These are phyloP conservation scores for Prosapia bicincta DNA, from an alignment of 2,888 invertebrate genomes.

Conservation along the genomic window DNA sequence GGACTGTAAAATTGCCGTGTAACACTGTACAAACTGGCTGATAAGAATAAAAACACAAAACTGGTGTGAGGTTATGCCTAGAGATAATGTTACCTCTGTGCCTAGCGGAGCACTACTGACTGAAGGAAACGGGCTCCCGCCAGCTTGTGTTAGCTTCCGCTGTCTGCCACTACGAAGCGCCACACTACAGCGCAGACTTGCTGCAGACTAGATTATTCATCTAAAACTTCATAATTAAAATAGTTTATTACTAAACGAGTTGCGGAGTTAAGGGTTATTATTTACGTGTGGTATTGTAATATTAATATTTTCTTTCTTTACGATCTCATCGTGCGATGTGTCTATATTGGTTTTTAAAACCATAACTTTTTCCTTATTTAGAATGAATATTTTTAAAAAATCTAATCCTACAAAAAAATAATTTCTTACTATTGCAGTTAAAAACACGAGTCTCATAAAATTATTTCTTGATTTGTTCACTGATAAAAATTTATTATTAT, in stretches of 20 bases:
- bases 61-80: conserved; percentile 3
- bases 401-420: too few species aligned
- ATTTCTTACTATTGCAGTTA: too few species aligned
- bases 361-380: too few species aligned
- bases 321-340: too few species aligned
- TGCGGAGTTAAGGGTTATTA: neutral
- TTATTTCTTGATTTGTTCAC: too few species aligned
- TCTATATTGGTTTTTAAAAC: too few species aligned
- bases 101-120: conserved; percentile 18
- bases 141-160: conserved; percentile 8
- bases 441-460: too few species aligned
- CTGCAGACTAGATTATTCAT: conserved; percentile 4
- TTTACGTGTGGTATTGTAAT: neutral
- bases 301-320: too few species aligned
- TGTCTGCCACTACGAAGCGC: conserved; percentile 22
- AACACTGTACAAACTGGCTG: conserved; percentile 14
- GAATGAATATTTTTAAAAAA: too few species aligned
- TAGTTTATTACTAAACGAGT: conserved; percentile 11
- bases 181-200: conserved; percentile 6
- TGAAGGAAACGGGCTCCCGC: conserved; percentile 7
- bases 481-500: too few species aligned
- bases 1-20: neutral
- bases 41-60: conserved; percentile 10
- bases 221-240: conserved; percentile 22
- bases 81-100: conserved; percentile 12